Conservation (phyloP, 2,113 vertebrate species). For the Crotalus helleri region DNA sequence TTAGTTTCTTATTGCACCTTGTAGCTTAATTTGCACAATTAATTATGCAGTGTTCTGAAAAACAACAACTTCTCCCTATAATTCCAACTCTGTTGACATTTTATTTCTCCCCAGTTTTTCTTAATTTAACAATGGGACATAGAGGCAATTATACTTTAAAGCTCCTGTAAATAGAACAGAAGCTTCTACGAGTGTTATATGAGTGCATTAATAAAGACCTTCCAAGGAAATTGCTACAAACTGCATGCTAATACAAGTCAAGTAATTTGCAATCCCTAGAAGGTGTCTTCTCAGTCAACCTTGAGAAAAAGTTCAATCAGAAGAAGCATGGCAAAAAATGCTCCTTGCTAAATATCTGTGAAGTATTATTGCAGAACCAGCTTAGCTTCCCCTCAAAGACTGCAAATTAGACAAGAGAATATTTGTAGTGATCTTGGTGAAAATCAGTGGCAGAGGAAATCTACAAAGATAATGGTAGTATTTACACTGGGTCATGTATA, state of each 20-base stretch:
- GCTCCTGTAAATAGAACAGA: conserved; percentile 12
- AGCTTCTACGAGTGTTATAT: conserved; percentile 26
- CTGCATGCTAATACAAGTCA: background rate
- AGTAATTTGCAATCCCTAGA: conserved; percentile 38
- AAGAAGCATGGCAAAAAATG: conserved; percentile 4
- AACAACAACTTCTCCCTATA: conserved; percentile 21
- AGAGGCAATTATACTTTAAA: background rate
- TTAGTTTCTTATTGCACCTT: background rate
- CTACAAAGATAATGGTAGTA: background rate
- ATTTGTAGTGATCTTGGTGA: background rate
- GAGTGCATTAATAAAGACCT: conserved; percentile 24
- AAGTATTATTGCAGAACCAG: background rate
- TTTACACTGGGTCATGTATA: background rate
- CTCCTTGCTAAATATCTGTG: conserved; percentile 11
- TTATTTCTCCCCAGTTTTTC: conserved; percentile 24
- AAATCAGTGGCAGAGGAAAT: background rate
- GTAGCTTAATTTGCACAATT: conserved; percentile 18
- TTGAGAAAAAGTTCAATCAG: conserved; percentile 28
- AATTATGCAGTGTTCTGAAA: conserved; percentile 27
- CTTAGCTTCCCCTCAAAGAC: background rate
- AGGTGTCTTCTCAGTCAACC: background rate
- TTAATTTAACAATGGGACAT: conserved; percentile 3
- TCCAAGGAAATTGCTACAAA: conserved; percentile 32
- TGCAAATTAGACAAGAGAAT: background rate
- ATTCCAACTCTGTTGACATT: conserved; percentile 40